Base-by-base conservation (phyloP, 2,113 vertebrate species). In the Physeter macrocephalus region DNA sequence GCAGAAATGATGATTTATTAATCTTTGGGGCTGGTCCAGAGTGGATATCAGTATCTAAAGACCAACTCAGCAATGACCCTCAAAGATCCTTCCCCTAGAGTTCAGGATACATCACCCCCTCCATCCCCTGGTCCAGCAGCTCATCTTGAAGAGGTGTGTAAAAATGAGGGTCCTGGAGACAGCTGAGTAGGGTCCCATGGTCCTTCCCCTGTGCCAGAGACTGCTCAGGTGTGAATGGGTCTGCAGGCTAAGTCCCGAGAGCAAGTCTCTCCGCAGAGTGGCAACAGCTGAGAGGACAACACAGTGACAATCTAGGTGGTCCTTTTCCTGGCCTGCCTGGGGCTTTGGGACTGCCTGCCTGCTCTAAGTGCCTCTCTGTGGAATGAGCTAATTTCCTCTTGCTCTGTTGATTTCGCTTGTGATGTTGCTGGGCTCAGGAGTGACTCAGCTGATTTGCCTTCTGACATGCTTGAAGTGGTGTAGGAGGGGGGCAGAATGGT, bases 321-420 rank as follows among this genome's bases (percentile, higher is more conserved):
- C 61, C 72, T 93, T 90, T 87, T 57, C 64, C 20, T 69, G 34
- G 21, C 29, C 31, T 71, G n/a, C 52, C 84, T 25, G 39, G 20
- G 52, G 17, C 49, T 17, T 54, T 69, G 27, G 31, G 49, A 57
- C 74, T 95, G 78, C 27, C 87, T 90, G 74, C 57, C 69, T 93
- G 80, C 43, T 94, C 61, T 43, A 81, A 78, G 43, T 5, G 29
- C 61, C 67, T 74, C 41, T 92, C 41, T 98, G 34, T 72, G 77
- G 89, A 94, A 97, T 94, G 92, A 98, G 82, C 77, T 98, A 6
- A 94, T 98, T 98, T 98, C 69, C 87, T 93, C 84, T 91, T 34
- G 2, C 57, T 49, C 75, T 80, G 1, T 31, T 96, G 97, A 88
- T 97, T 94, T 98, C 62, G 86, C 91, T 89, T 62, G 69, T 59